Evolutionary conservation across 2,888 invertebrate species (phyloP).

Genomic region (Torymus texanus): DNA sequence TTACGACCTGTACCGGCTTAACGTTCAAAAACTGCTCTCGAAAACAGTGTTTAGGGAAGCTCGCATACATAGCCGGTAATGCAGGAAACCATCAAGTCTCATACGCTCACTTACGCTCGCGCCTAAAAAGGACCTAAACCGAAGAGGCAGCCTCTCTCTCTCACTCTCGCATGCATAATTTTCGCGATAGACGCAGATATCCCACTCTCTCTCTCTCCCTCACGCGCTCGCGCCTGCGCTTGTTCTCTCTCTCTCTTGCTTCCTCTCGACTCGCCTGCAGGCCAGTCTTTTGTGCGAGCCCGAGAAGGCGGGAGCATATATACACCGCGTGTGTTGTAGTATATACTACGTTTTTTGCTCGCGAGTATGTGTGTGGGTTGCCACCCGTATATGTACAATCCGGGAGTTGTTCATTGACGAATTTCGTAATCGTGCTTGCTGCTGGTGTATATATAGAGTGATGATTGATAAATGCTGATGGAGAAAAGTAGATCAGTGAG

Average conservation of each 20-base stretch:
- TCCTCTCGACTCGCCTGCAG: slow-evolving; percentile 17
- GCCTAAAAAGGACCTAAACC: slow-evolving; percentile 38
- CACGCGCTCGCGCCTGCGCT: background rate
- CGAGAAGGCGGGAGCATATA: slow-evolving; percentile 52
- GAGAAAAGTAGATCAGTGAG: slow-evolving; percentile 7
- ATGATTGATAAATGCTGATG: background rate
- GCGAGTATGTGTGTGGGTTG: too few relatives aligned
- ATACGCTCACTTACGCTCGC: background rate
- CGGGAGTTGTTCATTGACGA: too few relatives aligned
- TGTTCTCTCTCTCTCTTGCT: slow-evolving; percentile 20
- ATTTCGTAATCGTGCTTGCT: too few relatives aligned
- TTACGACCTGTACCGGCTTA: too few relatives aligned
- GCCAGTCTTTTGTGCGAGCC: slow-evolving; percentile 60
- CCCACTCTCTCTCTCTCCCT: background rate
- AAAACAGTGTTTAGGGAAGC: too few relatives aligned
- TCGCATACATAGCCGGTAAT: too few relatives aligned
- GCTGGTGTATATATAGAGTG: too few relatives aligned
- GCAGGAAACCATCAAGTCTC: too few relatives aligned
- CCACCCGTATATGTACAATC: too few relatives aligned
- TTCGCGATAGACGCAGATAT: slow-evolving; percentile 23
- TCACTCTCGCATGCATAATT: slow-evolving; percentile 29
- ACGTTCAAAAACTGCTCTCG: too few relatives aligned
- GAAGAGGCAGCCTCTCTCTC: slow-evolving; percentile 1
- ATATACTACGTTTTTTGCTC: too few relatives aligned
- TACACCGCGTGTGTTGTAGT: background rate